Evolutionary conservation across 2,113 vertebrate genomes (phyloP).

Genomic region (Promerops cafer): DNA sequence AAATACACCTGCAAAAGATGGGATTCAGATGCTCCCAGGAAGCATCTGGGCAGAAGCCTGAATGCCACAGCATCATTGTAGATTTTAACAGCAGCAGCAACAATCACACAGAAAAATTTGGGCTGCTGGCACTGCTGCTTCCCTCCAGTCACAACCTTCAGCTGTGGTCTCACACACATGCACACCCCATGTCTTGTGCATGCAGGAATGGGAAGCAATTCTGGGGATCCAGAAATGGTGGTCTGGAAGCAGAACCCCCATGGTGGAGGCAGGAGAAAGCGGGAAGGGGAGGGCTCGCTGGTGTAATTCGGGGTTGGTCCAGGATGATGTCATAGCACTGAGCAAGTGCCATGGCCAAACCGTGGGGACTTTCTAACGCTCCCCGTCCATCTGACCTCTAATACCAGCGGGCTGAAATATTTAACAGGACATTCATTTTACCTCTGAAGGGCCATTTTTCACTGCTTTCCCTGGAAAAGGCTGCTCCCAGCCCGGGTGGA

Average conservation of each 20-base stretch:
- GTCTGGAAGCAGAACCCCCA: conserved; percentile 7
- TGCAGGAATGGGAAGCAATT: not conserved
- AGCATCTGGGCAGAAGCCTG: not conserved
- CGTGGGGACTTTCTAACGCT: conserved; percentile 57
- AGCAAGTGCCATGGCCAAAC: conserved; percentile 69
- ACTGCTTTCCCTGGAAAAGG: not conserved
- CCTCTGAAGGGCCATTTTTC: conserved; percentile 11
- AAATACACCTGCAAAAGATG: not conserved
- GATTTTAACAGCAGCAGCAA: conserved; percentile 14
- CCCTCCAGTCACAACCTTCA: not conserved
- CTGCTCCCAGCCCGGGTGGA: not conserved
- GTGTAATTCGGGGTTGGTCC: conserved; percentile 76
- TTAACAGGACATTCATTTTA: conserved; percentile 8
- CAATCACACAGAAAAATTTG: not conserved
- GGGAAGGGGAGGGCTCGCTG: conserved; percentile 59
- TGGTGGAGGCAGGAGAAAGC: conserved; percentile 51
- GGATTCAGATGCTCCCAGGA: not conserved
- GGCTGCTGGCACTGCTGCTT: not conserved
- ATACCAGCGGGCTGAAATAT: conserved; percentile 38
- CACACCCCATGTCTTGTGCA: not conserved
- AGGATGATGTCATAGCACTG: conserved; percentile 77
- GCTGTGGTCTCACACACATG: not conserved
- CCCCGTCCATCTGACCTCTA: conserved; percentile 70
- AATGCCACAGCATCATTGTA: conserved; percentile 22
- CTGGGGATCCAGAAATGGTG: conserved; percentile 43